Evolutionary conservation across 2,888 invertebrate genomes (phyloP).

Genomic region (Lycia hirtaria): DNA sequence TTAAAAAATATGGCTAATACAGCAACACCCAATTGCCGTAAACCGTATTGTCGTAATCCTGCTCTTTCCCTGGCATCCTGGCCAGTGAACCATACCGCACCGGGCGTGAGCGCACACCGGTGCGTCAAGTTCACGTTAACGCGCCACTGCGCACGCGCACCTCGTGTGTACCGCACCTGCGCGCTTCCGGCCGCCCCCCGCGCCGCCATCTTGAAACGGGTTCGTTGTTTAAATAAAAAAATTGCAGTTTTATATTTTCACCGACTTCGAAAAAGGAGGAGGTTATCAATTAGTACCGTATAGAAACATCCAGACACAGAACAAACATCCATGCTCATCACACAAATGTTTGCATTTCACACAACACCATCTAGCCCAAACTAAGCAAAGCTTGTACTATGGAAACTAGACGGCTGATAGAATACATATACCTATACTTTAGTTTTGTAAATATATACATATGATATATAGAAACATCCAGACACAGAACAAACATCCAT

Average conservation of each 20-base stretch:
- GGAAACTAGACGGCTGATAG: too few species aligned
- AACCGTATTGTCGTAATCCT: background rate
- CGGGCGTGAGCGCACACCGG: conserved; percentile 27
- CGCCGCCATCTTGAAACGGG: conserved; percentile 67
- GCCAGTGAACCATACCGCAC: conserved; percentile 39
- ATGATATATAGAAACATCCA: too few species aligned
- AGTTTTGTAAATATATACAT: too few species aligned
- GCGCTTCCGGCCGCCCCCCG: conserved; percentile 77
- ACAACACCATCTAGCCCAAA: too few species aligned
- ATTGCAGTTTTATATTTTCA: background rate
- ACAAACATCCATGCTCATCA: too few species aligned
- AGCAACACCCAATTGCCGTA: too few species aligned
- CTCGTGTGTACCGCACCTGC: conserved; percentile 72
- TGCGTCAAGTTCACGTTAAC: conserved; percentile 57
- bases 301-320: too few species aligned
- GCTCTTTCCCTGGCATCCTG: conserved; percentile 3
- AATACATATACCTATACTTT: too few species aligned
- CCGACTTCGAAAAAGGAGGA: background rate
- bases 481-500: too few species aligned
- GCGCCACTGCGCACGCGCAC: conserved; percentile 63
- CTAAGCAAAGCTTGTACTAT: too few species aligned
- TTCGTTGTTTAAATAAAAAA: conserved; percentile 6
- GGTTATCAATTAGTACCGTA: background rate
- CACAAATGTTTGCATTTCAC: too few species aligned
- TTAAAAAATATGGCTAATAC: too few species aligned